Evolutionary conservation across 2,113 vertebrate genomes (phyloP).

Genomic region (Porphyrio hochstetteri): DNA sequence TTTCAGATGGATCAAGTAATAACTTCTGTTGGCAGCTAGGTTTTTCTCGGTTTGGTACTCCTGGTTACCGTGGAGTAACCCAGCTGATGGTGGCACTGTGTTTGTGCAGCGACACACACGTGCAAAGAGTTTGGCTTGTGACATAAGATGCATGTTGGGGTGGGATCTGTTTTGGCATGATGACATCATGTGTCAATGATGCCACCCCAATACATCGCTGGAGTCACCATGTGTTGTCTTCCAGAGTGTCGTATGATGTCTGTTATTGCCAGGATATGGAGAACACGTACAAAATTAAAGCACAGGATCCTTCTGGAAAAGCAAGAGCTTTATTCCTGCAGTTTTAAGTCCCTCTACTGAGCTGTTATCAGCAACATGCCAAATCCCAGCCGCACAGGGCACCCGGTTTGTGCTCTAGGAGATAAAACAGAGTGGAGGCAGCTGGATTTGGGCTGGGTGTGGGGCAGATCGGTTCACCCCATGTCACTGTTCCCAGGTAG

Average conservation of each 20-base stretch:
- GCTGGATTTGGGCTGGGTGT: background rate
- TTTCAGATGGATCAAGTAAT: background rate
- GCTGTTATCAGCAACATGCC: accelerated
- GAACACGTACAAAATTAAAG: background rate
- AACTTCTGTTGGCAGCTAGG: background rate
- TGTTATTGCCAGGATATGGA: accelerated
- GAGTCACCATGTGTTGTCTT: accelerated
- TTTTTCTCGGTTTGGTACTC: background rate
- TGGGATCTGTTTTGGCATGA: background rate
- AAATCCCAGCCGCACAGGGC: accelerated
- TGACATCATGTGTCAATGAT: accelerated
- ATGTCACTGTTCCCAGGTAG: background rate
- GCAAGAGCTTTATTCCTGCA: background rate
- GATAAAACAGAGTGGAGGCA: background rate
- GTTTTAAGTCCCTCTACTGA: background rate
- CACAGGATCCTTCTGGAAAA: background rate
- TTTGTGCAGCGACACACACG: background rate
- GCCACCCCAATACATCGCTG: background rate
- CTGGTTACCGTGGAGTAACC: background rate
- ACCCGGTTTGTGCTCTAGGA: background rate
- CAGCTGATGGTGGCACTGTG: background rate
- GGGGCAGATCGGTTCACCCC: background rate
- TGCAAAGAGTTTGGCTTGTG: background rate
- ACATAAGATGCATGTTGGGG: accelerated
- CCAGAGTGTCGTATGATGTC: accelerated